Conservation (phyloP, 2,888 invertebrate species). For the Homarus gammarus region DNA sequence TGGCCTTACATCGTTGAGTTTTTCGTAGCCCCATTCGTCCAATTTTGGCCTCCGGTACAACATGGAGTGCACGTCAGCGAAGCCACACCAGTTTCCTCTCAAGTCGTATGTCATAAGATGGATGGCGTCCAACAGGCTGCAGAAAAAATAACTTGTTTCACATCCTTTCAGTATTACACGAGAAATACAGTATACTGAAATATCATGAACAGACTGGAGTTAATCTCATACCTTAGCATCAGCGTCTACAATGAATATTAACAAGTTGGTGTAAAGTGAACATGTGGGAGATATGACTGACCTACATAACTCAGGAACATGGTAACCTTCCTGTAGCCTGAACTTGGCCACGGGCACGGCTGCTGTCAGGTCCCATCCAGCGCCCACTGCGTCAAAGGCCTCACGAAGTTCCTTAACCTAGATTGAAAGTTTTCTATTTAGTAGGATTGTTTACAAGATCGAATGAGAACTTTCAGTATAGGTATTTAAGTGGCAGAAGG, state of each 20-base stretch:
- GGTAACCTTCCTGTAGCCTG: slow-evolving; percentile 84
- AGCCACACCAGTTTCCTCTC: slow-evolving; percentile 80
- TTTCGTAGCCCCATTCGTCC: slow-evolving; percentile 78
- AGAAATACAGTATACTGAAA: no score
- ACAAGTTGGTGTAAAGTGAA: not conserved
- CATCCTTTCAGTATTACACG: not conserved
- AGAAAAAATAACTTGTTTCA: no score
- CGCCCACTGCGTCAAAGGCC: slow-evolving; percentile 70
- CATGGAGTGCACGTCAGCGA: slow-evolving; percentile 81
- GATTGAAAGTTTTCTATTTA: not conserved
- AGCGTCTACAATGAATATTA: not conserved
- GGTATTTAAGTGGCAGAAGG: not conserved
- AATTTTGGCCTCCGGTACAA: slow-evolving; percentile 82
- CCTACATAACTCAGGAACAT: slow-evolving; percentile 82
- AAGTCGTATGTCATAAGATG: slow-evolving; percentile 85
- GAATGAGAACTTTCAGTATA: not conserved
- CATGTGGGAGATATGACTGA: slow-evolving; percentile 74
- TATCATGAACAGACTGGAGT: no score
- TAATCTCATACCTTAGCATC: no score
- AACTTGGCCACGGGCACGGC: slow-evolving; percentile 76
- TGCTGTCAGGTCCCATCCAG: slow-evolving; percentile 75
- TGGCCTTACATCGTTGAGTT: slow-evolving; percentile 76
- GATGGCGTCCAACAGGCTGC: slow-evolving; percentile 82
- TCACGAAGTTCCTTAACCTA: slow-evolving; percentile 81
- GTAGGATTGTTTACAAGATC: not conserved